Base-by-base conservation (phyloP, 2,888 invertebrate species). In the Syrphus vitripennis region DNA sequence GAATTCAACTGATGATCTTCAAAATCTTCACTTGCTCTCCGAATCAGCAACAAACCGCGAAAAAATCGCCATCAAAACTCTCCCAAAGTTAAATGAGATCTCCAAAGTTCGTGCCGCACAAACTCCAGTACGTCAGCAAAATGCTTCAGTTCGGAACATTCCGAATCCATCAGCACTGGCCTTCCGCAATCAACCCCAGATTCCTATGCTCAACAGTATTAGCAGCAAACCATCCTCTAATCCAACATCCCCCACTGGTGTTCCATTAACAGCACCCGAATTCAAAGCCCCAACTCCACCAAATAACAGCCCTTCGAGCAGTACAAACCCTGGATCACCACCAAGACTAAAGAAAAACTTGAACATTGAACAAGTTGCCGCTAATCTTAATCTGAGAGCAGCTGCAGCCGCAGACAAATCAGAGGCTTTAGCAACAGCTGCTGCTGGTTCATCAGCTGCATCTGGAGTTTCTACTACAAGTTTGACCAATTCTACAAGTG, bases 121-220 rank as follows among this genome's bases (percentile, higher is more conserved):
- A 19, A 19, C 90, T 10, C 89, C 92, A 19, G 90, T 88, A 91
- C 93, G 90, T 14, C 92, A 92, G 16, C 92, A 92, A 84, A 95
- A 95, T 89, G 94, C 94, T 77, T 94, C 93, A 24, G 94, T 95
- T 29, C 92, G 95, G 50, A 95, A 94, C 88, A 95, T 95, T 87
- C 95, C 95, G 5, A 95, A 95, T 91, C 95, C 95, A 5, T 94
- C 94, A 69, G 93, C 94, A 9, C 88, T 95, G 88, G 93, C 94
- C 48, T 93, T 93, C 88, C 93, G 94, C 81, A 94, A 94, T 89
- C 91, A 91, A 87, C 89, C 89, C 14, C 83, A 88, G 10, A 63
- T 89, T 57, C 87, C 89, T 16, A 88, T 87, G 86, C 83, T 84
- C 55, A 88, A 93, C 4, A 88, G 88, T 37, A 81, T 89, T 34